These are phyloP conservation scores for Poeciliopsis infans DNA, from an alignment of 2,797 vertebrate species.

Conservation along the genomic window DNA sequence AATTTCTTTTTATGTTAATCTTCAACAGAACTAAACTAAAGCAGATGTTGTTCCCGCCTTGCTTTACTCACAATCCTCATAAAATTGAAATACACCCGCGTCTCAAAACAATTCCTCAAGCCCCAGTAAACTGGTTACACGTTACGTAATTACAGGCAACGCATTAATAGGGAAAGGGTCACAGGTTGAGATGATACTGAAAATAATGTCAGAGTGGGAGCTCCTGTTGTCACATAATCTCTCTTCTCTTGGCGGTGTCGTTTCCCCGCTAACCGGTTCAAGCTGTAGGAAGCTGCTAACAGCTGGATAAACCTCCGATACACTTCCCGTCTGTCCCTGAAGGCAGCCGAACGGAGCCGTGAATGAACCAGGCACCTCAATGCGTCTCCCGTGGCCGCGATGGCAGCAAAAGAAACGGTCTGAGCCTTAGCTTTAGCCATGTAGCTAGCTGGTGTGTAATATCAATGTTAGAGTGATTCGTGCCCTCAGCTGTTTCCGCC, in stretches of 20 bases:
- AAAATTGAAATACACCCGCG: neutral
- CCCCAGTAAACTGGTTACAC: neutral
- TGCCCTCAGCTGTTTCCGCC: conserved; percentile 35
- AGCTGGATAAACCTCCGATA: conserved; percentile 38
- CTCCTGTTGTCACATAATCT: conserved; percentile 4
- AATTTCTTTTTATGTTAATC: neutral
- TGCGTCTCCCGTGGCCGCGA: conserved; percentile 60
- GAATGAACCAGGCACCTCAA: conserved; percentile 55
- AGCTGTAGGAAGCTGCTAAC: conserved; percentile 43
- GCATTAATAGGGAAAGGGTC: neutral
- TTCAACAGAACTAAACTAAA: neutral
- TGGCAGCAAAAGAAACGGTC: conserved; percentile 67
- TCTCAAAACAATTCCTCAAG: neutral
- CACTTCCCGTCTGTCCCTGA: conserved; percentile 32
- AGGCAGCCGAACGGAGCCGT: conserved; percentile 40
- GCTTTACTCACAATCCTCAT: neutral
- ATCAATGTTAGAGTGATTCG: conserved; percentile 52
- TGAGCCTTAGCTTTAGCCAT: conserved; percentile 60
- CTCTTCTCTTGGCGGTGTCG: conserved; percentile 47
- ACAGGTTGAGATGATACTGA: neutral
- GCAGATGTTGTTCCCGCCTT: neutral
- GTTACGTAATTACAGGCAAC: neutral
- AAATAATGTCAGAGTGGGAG: conserved; percentile 52
- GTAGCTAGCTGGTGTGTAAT: conserved; percentile 43
- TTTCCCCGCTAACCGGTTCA: conserved; percentile 40